Percentiles rank a stretch among this genome's conserved stretches.
Conservation (phyloP, 2,888 invertebrate genomes). For the Flexamia atlantica region DNA sequence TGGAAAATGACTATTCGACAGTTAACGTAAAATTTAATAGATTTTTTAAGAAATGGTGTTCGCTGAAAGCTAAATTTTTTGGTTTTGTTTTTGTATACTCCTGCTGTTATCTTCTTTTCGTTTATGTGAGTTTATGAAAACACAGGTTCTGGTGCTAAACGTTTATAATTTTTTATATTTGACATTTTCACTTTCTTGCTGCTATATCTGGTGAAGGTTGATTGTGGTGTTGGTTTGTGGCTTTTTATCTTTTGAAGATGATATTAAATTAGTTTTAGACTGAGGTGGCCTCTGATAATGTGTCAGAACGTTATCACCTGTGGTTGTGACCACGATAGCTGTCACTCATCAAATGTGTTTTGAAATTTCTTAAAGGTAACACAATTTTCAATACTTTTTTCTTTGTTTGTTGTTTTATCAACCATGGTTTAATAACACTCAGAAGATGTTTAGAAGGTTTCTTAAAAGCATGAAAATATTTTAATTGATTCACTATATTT, state of each 20-base stretch:
- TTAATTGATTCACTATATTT: too few species aligned
- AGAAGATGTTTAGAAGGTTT: too few species aligned
- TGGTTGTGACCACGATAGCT: background rate
- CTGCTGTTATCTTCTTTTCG: slow-evolving; percentile 37
- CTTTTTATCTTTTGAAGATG: background rate
- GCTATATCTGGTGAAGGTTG: slow-evolving; percentile 5
- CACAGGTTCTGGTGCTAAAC: background rate
- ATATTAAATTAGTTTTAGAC: background rate
- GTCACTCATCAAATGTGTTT: too few species aligned
- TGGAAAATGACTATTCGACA: slow-evolving; percentile 16
- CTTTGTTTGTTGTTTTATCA: too few species aligned
- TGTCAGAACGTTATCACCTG: background rate
- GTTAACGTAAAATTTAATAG: slow-evolving; percentile 18
- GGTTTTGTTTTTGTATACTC: slow-evolving; percentile 28
- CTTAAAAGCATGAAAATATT: too few species aligned
- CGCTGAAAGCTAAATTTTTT: slow-evolving; percentile 28
- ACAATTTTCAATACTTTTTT: too few species aligned
- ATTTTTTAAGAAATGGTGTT: slow-evolving; percentile 36
- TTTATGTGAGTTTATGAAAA: slow-evolving; percentile 1
- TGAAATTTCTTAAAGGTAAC: too few species aligned
- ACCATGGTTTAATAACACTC: too few species aligned
- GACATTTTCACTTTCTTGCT: background rate
- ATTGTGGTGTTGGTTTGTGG: slow-evolving; percentile 10
- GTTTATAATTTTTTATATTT: background rate
- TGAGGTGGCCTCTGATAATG: background rate